phyloP scores from a whole-genome alignment of 1,140 invertebrate genomes.

The Holotrichia oblita region DNA sequence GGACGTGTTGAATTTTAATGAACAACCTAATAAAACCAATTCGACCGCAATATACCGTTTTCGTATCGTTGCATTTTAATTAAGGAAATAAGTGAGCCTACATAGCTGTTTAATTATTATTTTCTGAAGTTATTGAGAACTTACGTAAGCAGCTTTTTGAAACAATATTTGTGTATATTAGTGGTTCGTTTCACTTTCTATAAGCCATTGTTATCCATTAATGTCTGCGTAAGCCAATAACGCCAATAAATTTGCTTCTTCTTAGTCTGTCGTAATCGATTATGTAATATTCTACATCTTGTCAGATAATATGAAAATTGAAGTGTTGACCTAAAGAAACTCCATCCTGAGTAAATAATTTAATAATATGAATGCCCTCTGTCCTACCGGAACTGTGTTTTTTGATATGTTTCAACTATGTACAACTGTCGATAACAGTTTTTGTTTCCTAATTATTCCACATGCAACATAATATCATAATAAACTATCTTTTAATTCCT shows the following conservation, averaged over 20 bases:
- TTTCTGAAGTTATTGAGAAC: neutral
- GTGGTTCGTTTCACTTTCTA: neutral
- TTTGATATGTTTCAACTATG: no score
- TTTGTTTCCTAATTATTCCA: no score
- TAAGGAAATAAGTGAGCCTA: constrained; percentile 8
- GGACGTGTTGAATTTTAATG: constrained; percentile 29
- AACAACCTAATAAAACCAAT: constrained; percentile 24
- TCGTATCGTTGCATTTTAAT: constrained; percentile 27
- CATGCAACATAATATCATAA: no score
- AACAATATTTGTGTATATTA: neutral
- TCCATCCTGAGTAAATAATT: no score
- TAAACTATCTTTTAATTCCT: no score
- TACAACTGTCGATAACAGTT: no score
- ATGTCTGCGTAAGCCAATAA: neutral
- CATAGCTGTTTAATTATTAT: constrained; percentile 6
- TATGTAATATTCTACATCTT: no score
- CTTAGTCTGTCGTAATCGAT: no score
- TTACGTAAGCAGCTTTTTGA: neutral
- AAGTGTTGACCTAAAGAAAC: no score
- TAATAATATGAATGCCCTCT: no score
- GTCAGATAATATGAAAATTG: no score
- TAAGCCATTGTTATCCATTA: neutral
- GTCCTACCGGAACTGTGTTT: no score
- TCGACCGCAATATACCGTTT: constrained; percentile 32
- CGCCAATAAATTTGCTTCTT: neutral